A percentile compares a stretch with the other conserved stretches of the same genome.
These are phyloP conservation scores for Philereme vetulata DNA, from an alignment of 2,888 invertebrate species.

Conservation along the genomic window DNA sequence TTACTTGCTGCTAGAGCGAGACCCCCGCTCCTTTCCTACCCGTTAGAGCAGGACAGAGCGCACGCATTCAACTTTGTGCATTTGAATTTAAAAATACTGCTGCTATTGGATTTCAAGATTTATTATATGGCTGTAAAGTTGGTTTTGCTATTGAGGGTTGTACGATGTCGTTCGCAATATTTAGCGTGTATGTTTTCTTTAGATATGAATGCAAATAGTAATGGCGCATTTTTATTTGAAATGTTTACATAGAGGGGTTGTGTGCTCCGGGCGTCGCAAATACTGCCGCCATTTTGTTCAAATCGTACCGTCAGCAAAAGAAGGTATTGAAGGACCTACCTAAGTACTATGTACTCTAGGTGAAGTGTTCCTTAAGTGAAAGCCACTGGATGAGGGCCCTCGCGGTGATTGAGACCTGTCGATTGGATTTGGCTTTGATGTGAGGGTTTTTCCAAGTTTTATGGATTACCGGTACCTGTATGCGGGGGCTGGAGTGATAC, in stretches of 20 bases:
- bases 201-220: conserved; percentile 84
- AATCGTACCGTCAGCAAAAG: conserved; percentile 68
- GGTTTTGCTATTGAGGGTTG: conserved; percentile 26
- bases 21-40: conserved; percentile 34
- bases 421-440: conserved; percentile 30
- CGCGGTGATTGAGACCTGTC: conserved; percentile 37
- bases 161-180: conserved; percentile 65
- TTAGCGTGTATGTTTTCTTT: conserved; percentile 83
- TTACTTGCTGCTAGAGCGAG: conserved; percentile 69
- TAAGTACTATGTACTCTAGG: conserved; percentile 28
- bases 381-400: conserved; percentile 51
- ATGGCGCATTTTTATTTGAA: conserved; percentile 82
- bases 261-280: conserved; percentile 53
- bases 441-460: conserved; percentile 10
- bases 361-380: conserved; percentile 52
- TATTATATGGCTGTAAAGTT: conserved; percentile 28
- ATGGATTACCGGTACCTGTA: conserved; percentile 23
- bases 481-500: conserved; percentile 10
- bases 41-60: conserved; percentile 50
- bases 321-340: conserved; percentile 27
- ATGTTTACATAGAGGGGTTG: conserved; percentile 81
- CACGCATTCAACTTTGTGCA: conserved; percentile 70
- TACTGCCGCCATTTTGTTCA: conserved; percentile 73
- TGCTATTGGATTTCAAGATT: conserved; percentile 26
- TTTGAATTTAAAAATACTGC: conserved; percentile 55